Conservation (phyloP, 2,797 vertebrate species). For the Micromesistius poutassou region DNA sequence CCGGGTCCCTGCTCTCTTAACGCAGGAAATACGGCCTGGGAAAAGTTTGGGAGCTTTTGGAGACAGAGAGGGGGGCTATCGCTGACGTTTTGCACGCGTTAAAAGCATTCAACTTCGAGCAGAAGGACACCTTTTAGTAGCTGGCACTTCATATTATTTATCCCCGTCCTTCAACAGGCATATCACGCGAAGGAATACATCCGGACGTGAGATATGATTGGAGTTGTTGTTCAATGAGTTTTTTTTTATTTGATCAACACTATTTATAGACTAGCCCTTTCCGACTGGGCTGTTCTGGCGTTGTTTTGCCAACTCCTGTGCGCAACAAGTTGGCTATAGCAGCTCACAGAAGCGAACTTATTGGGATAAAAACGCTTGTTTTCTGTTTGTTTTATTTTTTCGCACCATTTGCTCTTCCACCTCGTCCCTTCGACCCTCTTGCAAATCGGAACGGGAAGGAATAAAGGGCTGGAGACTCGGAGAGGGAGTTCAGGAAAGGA, state of each 20-base stretch:
- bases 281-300: constrained; percentile 57
- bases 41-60: constrained; percentile 67
- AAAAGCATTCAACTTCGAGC: constrained; percentile 29
- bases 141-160: neutral
- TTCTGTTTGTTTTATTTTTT: constrained; percentile 23
- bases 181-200: constrained; percentile 14
- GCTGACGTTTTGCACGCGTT: constrained; percentile 49
- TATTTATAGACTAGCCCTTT: constrained; percentile 70
- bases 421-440: constrained; percentile 26
- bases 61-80: constrained; percentile 45
- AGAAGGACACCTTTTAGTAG: constrained; percentile 11
- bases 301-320: constrained; percentile 64
- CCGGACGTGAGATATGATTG: constrained; percentile 20
- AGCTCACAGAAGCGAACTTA: constrained; percentile 52
- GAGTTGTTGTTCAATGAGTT: constrained; percentile 63
- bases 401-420: constrained; percentile 32
- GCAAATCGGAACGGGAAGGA: constrained; percentile 38
- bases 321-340: constrained; percentile 74
- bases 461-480: constrained; percentile 67
- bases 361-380: neutral
- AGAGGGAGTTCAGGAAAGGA: constrained; percentile 80
- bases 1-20: constrained; percentile 56
- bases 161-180: neutral
- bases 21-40: constrained; percentile 71
- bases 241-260: constrained; percentile 51